A percentile compares a stretch with the other conserved stretches of the same genome.
Conservation (phyloP, 2,888 invertebrate genomes). For the Drosophila affinis region DNA sequence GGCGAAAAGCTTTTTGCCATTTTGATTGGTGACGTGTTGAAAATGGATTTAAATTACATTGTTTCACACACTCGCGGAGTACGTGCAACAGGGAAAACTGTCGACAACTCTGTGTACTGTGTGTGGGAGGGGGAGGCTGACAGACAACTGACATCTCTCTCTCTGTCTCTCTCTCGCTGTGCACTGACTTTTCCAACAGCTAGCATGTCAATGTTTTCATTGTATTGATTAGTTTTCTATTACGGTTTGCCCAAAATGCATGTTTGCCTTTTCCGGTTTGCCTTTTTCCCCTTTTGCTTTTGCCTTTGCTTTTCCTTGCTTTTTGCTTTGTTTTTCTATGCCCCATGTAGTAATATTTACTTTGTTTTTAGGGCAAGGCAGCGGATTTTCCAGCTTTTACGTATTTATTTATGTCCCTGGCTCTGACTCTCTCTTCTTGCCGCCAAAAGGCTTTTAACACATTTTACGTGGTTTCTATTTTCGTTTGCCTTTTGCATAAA, state of each 20-base stretch:
- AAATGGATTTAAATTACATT: slow-evolving; percentile 83
- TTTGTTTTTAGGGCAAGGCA: slow-evolving; percentile 48
- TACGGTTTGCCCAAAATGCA: slow-evolving; percentile 50
- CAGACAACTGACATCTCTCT: slow-evolving; percentile 52
- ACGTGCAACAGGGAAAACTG: slow-evolving; percentile 48
- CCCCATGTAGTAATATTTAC: slow-evolving; percentile 30
- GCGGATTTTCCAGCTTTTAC: slow-evolving; percentile 45
- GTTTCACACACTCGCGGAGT: slow-evolving; percentile 65
- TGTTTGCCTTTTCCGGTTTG: background rate
- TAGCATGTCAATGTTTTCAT: slow-evolving; percentile 70
- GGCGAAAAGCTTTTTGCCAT: slow-evolving; percentile 69
- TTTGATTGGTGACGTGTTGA: slow-evolving; percentile 80
- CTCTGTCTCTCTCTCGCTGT: slow-evolving; percentile 31
- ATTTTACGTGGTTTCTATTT: slow-evolving; percentile 39
- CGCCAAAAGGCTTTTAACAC: slow-evolving; percentile 70
- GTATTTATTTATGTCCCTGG: slow-evolving; percentile 40
- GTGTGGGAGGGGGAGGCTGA: background rate
- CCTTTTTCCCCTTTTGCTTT: slow-evolving; percentile 22
- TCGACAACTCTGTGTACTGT: slow-evolving; percentile 35
- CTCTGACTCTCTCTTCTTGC: background rate
- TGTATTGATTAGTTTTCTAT: slow-evolving; percentile 71
- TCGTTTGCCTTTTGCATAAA: slow-evolving; percentile 39
- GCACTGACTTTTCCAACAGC: slow-evolving; percentile 65
- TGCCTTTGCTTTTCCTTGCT: slow-evolving; percentile 49
- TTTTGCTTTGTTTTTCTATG: slow-evolving; percentile 43